These are phyloP conservation scores for Lamproptera curius DNA, from an alignment of 2,888 invertebrate genomes.

Conservation along the genomic window DNA sequence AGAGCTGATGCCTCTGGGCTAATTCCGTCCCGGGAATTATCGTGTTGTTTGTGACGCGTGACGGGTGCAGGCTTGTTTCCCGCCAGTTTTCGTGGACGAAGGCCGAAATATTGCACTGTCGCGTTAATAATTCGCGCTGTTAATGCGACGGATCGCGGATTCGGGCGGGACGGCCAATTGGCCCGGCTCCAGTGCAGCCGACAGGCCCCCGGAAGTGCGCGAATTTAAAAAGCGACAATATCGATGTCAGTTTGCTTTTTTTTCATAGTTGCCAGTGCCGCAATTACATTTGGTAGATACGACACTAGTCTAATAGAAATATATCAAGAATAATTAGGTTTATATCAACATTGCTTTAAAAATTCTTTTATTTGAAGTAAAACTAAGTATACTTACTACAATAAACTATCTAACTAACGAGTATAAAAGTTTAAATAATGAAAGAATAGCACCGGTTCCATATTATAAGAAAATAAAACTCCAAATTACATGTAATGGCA, in stretches of 20 bases:
- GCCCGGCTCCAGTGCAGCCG: constrained; percentile 50
- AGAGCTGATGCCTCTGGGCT: constrained; percentile 13
- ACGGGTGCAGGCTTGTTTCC: constrained; percentile 36
- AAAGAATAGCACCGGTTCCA: no score
- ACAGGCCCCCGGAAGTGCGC: constrained; percentile 56
- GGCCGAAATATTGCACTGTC: constrained; percentile 41
- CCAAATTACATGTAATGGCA: not conserved
- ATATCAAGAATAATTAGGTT: no score
- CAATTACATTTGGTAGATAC: no score
- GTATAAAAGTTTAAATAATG: no score
- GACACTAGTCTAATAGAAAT: no score
- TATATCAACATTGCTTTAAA: no score
- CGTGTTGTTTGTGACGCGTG: constrained; percentile 37
- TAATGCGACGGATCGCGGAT: constrained; percentile 42
- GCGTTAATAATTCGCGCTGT: constrained; percentile 53
- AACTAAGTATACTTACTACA: no score
- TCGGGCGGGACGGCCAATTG: constrained; percentile 58
- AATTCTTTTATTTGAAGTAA: no score
- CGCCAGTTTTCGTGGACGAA: constrained; percentile 39
- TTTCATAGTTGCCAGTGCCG: no score
- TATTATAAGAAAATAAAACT: not conserved
- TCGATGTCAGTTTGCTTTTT: constrained; percentile 29
- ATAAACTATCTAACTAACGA: no score
- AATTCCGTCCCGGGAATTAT: constrained; percentile 35
- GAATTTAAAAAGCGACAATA: no score